Percentiles rank a stretch among this genome's conserved stretches.
These are phyloP conservation scores for Heliconius aoede DNA, from an alignment of 2,888 invertebrate genomes.

Conservation along the genomic window DNA sequence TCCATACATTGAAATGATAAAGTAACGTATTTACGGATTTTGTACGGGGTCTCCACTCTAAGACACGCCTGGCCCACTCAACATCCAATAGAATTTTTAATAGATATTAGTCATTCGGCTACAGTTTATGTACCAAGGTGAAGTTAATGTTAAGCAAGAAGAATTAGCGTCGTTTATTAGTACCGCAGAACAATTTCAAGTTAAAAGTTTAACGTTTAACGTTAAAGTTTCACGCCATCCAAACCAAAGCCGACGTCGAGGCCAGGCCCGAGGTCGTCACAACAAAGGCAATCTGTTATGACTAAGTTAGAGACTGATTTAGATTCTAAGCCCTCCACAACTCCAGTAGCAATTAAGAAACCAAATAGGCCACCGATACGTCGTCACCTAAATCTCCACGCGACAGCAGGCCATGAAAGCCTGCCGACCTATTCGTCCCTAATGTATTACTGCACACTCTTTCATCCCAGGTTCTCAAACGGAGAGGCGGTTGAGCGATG, in stretches of 20 bases:
- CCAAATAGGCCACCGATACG: conserved; percentile 86
- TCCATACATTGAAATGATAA: no score
- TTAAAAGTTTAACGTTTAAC: conserved; percentile 88
- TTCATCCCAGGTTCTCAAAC: no score
- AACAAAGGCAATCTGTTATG: conserved; percentile 85
- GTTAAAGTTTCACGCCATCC: conserved; percentile 83
- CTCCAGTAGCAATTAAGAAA: conserved; percentile 85
- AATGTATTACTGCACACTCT: no score
- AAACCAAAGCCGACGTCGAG: conserved; percentile 84
- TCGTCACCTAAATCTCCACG: no score
- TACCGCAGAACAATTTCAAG: conserved; percentile 88
- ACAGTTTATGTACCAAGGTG: conserved; percentile 89
- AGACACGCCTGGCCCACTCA: no score
- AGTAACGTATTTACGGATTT: no score
- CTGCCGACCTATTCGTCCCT: no score
- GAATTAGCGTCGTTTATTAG: conserved; percentile 88
- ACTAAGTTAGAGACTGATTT: conserved; percentile 85
- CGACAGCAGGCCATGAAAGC: no score
- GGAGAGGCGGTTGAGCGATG: no score
- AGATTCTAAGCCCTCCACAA: conserved; percentile 86
- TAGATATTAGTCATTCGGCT: conserved; percentile 88
- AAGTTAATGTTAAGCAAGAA: conserved; percentile 89
- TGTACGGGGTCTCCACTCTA: no score
- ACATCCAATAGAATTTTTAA: conserved; percentile 89
- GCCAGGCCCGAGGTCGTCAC: conserved; percentile 87